Conservation (phyloP, 1,140 invertebrate species). For the Scaptomyza hsui region DNA sequence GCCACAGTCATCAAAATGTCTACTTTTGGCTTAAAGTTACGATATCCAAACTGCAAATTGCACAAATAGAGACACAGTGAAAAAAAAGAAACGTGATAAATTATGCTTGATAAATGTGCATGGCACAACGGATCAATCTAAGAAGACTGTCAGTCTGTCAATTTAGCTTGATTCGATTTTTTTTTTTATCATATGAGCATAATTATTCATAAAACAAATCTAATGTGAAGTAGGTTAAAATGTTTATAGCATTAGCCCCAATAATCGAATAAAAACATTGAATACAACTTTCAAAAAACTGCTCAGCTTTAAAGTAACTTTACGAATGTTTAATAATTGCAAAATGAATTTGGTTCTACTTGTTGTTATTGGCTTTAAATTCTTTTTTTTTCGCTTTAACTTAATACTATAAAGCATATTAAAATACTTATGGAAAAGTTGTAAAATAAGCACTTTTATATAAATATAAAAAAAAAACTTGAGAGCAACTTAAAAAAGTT, state of each 20-base stretch:
- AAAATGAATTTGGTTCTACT: conserved; percentile 21
- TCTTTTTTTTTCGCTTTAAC: background rate
- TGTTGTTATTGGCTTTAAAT: background rate
- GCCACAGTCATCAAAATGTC: conserved; percentile 27
- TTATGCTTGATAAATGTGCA: conserved; percentile 5
- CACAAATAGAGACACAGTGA: conserved; percentile 2
- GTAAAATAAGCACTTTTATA: conserved; percentile 21
- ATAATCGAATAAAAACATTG: no score
- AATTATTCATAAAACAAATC: no score
- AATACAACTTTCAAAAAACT: no score
- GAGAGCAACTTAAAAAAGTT: conserved; percentile 44
- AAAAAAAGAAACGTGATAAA: background rate
- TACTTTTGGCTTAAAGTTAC: conserved; percentile 8
- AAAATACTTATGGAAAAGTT: conserved; percentile 78
- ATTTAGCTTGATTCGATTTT: background rate
- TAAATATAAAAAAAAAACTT: conserved; percentile 40
- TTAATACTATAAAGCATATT: conserved; percentile 66
- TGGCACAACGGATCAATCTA: background rate
- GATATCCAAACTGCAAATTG: conserved; percentile 30
- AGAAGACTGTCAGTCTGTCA: background rate
- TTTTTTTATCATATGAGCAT: background rate
- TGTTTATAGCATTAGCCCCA: no score
- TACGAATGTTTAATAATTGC: conserved; percentile 22
- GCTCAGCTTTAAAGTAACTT: no score
- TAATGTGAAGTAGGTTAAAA: no score